These are phyloP conservation scores for Synergus itoensis DNA, from an alignment of 2,888 invertebrate species.

Conservation along the genomic window DNA sequence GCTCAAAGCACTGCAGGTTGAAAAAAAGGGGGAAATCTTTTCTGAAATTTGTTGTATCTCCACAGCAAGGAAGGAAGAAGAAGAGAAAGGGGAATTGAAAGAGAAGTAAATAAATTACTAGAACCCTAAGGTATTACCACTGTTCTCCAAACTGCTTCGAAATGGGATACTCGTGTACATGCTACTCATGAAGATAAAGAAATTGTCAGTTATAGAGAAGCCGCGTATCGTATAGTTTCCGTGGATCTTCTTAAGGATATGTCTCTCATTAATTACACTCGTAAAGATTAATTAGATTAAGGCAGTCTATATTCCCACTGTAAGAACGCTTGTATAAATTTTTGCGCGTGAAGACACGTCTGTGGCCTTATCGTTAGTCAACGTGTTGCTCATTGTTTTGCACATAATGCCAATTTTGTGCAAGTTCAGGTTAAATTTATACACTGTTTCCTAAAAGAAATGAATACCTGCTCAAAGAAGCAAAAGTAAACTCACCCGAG, in stretches of 20 bases:
- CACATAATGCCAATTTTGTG: background rate
- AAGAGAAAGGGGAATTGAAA: background rate
- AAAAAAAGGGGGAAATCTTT: background rate
- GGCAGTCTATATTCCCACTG: conserved; percentile 44
- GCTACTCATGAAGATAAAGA: conserved; percentile 74
- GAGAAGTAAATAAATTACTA: background rate
- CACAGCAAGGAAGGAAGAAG: background rate
- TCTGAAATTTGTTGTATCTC: background rate
- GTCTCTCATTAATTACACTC: conserved; percentile 70
- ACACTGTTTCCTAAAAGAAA: conserved; percentile 14
- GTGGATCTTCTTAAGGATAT: conserved; percentile 48
- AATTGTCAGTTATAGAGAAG: conserved; percentile 39
- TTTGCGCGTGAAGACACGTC: background rate
- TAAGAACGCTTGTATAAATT: background rate
- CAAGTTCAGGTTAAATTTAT: background rate
- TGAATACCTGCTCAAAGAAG: conserved; percentile 7
- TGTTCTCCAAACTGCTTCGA: conserved; percentile 68
- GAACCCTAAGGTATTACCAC: background rate
- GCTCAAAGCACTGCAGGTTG: background rate
- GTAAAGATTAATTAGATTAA: conserved; percentile 75
- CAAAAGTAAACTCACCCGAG: background rate
- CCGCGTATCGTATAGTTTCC: conserved; percentile 48
- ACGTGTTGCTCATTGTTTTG: conserved; percentile 6
- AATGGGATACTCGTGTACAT: conserved; percentile 75
- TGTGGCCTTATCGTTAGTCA: background rate